phyloP scores from a whole-genome alignment of 2,113 vertebrate genomes.

The Apteryx owenii region DNA sequence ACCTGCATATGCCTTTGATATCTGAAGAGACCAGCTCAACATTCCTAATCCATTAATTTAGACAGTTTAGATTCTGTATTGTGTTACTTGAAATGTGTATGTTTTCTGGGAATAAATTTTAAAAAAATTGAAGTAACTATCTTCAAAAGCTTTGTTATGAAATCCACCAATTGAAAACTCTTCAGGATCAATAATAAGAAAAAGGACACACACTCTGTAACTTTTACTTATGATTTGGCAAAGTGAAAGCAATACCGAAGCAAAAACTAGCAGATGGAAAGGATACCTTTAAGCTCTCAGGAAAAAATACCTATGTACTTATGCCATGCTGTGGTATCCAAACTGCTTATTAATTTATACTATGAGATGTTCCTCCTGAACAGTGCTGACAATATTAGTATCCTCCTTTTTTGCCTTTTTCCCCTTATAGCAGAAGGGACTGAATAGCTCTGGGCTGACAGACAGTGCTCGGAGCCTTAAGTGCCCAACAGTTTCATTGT shows the following conservation, averaged over 20 bases:
- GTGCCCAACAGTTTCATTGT: not conserved
- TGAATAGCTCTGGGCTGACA: not conserved
- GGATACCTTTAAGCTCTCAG: not conserved
- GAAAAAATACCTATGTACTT: accelerated
- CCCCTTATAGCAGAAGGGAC: not conserved
- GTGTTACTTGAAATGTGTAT: not conserved
- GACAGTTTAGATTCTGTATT: not conserved
- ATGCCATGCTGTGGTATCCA: not conserved
- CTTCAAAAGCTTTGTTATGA: not conserved
- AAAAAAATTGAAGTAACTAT: not conserved
- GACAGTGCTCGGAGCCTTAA: not conserved
- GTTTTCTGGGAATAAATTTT: no score
- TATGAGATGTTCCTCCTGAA: not conserved
- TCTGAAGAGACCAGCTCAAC: not conserved
- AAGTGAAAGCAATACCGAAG: not conserved
- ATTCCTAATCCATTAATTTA: not conserved
- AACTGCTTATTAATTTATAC: not conserved
- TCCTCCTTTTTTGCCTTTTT: not conserved
- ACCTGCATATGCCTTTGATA: not conserved
- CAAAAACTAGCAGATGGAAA: not conserved
- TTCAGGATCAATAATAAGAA: not conserved
- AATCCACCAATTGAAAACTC: not conserved
- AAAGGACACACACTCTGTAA: not conserved
- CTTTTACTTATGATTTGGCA: not conserved
- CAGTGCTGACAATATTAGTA: not conserved